Percentiles rank a stretch among this genome's conserved stretches.
Evolutionary conservation across 2,797 vertebrate species (phyloP).

Genomic region (Sebastes cheni): DNA sequence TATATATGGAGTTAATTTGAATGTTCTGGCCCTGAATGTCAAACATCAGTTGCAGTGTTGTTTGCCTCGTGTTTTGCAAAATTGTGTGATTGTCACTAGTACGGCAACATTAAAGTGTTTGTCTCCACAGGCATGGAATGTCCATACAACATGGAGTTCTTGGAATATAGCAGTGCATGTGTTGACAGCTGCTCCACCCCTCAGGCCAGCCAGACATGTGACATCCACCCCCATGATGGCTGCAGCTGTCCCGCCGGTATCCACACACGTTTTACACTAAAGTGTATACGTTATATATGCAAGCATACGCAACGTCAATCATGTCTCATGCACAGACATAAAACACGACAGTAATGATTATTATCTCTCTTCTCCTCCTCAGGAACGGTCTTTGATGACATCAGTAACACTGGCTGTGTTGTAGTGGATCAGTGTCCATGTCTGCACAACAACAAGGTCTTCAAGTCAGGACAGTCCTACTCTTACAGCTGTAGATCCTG

Average conservation of each 20-base stretch:
- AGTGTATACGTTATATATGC: neutral
- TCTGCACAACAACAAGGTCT: conserved; percentile 60
- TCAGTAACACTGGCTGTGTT: conserved; percentile 72
- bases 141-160: conserved; percentile 81
- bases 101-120: neutral
- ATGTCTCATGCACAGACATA: neutral
- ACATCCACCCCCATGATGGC: conserved; percentile 82
- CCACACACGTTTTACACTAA: neutral
- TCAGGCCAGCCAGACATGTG: conserved; percentile 81
- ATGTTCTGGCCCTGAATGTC: neutral
- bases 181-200: conserved; percentile 83
- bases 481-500: conserved; percentile 67
- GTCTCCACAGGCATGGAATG: conserved; percentile 75
- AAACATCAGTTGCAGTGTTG: neutral
- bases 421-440: conserved; percentile 70
- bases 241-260: conserved; percentile 89
- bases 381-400: conserved; percentile 81
- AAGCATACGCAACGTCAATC: neutral
- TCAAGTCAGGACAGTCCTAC: conserved; percentile 69
- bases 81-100: neutral
- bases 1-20: neutral
- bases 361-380: neutral
- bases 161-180: conserved; percentile 84
- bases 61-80: neutral
- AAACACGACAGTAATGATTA: neutral